phyloP scores from a whole-genome alignment of 2,113 vertebrate species.

The Seriola quinqueradiata region DNA sequence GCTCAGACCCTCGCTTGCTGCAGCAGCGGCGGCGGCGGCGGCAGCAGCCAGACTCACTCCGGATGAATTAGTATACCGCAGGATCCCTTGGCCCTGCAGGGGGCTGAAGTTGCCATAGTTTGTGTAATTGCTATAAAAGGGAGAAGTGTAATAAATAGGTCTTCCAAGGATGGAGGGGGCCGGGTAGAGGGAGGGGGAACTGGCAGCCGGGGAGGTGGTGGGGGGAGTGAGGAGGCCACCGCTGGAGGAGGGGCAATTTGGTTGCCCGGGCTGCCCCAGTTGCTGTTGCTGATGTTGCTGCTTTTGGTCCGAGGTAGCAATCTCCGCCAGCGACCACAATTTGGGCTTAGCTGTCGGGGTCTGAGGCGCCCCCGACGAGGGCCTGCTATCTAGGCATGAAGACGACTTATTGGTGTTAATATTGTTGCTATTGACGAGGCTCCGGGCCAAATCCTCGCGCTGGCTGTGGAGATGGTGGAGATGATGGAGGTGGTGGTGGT shows the following conservation, averaged over 20 bases:
- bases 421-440: conserved; percentile 70
- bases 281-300: conserved; percentile 81
- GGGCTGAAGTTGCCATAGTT: conserved; percentile 98
- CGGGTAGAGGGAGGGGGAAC: conserved; percentile 88
- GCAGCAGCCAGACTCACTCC: conserved; percentile 85
- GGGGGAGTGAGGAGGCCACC: conserved; percentile 87
- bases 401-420: conserved; percentile 84
- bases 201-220: conserved; percentile 86
- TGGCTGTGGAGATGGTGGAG: conserved; percentile 86
- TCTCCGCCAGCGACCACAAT: conserved; percentile 97
- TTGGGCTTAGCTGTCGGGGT: conserved; percentile 92
- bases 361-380: conserved; percentile 82
- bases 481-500: conserved; percentile 82
- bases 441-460: conserved; percentile 82
- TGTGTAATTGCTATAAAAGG: conserved; percentile 98
- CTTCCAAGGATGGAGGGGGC: conserved; percentile 94
- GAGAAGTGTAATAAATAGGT: conserved; percentile 97
- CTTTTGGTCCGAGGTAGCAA: conserved; percentile 98
- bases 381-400: conserved; percentile 86
- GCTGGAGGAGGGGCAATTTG: conserved; percentile 82
- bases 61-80: conserved; percentile 91
- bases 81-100: conserved; percentile 95
- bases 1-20: conserved; percentile 87
- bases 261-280: conserved; percentile 77
- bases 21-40: conserved; percentile 73